phyloP scores from a whole-genome alignment of 2,888 invertebrate species.

The Noctua comes region DNA sequence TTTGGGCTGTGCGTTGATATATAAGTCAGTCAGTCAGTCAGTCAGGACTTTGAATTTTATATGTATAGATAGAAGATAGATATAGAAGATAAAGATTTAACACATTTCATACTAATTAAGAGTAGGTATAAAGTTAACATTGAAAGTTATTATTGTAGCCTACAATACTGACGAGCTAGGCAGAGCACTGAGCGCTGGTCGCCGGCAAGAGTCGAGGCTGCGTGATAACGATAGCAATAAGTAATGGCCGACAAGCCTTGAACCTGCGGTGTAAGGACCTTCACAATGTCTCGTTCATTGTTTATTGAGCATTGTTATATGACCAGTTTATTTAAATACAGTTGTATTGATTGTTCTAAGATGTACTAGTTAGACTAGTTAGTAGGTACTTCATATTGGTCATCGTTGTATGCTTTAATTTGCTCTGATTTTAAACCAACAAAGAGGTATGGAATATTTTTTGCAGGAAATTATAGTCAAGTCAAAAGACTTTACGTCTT shows the following conservation, averaged over 20 bases:
- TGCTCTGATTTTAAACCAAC: conserved; percentile 21
- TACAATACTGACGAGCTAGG: conserved; percentile 43
- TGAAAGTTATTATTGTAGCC: conserved; percentile 32
- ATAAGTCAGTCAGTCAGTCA: too few species aligned
- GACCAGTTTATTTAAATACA: conserved; percentile 63
- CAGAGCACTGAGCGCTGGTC: conserved; percentile 68
- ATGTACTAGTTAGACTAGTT: conserved; percentile 51
- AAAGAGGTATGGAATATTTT: not conserved
- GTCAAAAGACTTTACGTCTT: not conserved
- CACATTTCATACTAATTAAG: not conserved
- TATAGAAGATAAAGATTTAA: not conserved
- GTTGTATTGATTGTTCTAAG: conserved; percentile 65
- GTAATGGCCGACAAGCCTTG: conserved; percentile 83
- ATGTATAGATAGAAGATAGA: too few species aligned
- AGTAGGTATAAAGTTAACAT: conserved; percentile 5
- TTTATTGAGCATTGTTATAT: conserved; percentile 72
- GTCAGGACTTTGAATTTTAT: too few species aligned
- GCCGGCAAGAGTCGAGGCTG: conserved; percentile 65
- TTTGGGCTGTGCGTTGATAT: too few species aligned
- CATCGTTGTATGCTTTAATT: conserved; percentile 16
- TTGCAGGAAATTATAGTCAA: not conserved
- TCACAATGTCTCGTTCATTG: conserved; percentile 77
- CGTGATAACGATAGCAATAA: conserved; percentile 81
- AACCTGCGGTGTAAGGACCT: conserved; percentile 85
- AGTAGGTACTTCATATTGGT: conserved; percentile 21